Evolutionary conservation across 1,140 invertebrate species (phyloP).

Genomic region (Scaptomyza pallida): DNA sequence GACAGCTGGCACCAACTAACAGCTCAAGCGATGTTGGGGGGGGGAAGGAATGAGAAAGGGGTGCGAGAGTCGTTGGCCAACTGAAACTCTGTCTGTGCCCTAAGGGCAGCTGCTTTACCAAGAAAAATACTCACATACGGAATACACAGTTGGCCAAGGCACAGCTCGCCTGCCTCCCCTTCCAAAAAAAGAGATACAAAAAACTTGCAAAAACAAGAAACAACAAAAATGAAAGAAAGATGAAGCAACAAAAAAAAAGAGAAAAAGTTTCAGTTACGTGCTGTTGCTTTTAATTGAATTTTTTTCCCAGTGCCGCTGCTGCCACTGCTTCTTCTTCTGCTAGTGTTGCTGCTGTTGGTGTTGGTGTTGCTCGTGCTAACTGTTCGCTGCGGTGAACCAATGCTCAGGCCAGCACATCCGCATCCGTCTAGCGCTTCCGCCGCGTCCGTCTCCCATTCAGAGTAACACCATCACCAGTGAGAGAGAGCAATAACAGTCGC

Average conservation of each 20-base stretch:
- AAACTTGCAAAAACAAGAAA: slow-evolving; percentile 64
- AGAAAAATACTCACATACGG: slow-evolving; percentile 29
- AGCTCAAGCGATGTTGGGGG: slow-evolving; percentile 36
- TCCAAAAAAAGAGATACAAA: slow-evolving; percentile 74
- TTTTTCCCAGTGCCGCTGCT: slow-evolving; percentile 52
- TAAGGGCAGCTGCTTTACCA: slow-evolving; percentile 52
- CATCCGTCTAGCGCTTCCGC: slow-evolving; percentile 69
- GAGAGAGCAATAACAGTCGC: slow-evolving; percentile 20
- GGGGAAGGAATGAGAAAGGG: background rate
- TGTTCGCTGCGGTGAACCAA: slow-evolving; percentile 64
- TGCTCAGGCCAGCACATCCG: slow-evolving; percentile 76
- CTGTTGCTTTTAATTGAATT: slow-evolving; percentile 84
- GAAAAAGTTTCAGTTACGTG: slow-evolving; percentile 82
- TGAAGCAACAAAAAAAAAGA: slow-evolving; percentile 62
- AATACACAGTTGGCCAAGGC: slow-evolving; percentile 4
- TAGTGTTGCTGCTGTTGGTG: slow-evolving; percentile 27
- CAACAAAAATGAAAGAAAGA: slow-evolving; percentile 27
- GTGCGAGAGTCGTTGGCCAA: background rate
- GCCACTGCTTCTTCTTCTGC: slow-evolving; percentile 26
- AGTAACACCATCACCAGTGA: slow-evolving; percentile 16
- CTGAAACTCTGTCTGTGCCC: slow-evolving; percentile 42
- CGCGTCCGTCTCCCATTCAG: slow-evolving; percentile 13
- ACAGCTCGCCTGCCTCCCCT: no score
- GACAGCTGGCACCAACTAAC: slow-evolving; percentile 79
- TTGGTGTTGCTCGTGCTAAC: slow-evolving; percentile 34